phyloP scores from a whole-genome alignment of 2,888 invertebrate species.

The Volucella zonaria region DNA sequence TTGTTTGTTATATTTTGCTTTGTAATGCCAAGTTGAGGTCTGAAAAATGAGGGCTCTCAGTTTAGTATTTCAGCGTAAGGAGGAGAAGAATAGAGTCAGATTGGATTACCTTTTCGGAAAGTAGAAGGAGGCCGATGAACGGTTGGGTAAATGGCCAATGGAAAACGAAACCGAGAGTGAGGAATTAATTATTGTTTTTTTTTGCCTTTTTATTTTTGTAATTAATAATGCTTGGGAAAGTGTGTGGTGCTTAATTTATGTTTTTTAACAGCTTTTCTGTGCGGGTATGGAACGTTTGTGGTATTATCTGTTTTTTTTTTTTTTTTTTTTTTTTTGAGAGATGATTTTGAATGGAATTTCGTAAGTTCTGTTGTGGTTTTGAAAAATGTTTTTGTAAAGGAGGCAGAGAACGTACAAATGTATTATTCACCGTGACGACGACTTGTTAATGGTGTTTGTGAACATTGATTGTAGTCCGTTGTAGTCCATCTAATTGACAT shows the following conservation, averaged over 20 bases:
- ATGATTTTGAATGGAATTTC: too few relatives aligned
- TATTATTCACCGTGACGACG: neutral
- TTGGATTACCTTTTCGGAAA: neutral
- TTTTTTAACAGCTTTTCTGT: constrained; percentile 6
- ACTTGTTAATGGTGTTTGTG: constrained; percentile 5
- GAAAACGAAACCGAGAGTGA: neutral
- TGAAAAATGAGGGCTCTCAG: constrained; percentile 1
- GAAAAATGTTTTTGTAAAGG: too few relatives aligned
- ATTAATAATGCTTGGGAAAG: constrained; percentile 22
- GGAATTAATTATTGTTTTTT: constrained; percentile 17
- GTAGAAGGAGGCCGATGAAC: neutral
- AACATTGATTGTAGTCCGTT: constrained; percentile 9
- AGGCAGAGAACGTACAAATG: too few relatives aligned
- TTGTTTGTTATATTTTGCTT: neutral
- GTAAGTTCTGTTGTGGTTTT: too few relatives aligned
- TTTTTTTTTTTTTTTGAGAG: too few relatives aligned
- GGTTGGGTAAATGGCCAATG: too few relatives aligned
- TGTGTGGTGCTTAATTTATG: constrained; percentile 7
- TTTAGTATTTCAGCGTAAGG: constrained; percentile 11
- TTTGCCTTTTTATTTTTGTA: constrained; percentile 1
- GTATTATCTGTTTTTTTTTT: too few relatives aligned
- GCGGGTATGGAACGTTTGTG: too few relatives aligned
- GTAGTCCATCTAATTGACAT: neutral
- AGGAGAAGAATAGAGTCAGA: neutral
- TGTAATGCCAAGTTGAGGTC: neutral